Evolutionary conservation across 2,113 vertebrate species (phyloP).

Genomic region (Psilopsiagon aymara): DNA sequence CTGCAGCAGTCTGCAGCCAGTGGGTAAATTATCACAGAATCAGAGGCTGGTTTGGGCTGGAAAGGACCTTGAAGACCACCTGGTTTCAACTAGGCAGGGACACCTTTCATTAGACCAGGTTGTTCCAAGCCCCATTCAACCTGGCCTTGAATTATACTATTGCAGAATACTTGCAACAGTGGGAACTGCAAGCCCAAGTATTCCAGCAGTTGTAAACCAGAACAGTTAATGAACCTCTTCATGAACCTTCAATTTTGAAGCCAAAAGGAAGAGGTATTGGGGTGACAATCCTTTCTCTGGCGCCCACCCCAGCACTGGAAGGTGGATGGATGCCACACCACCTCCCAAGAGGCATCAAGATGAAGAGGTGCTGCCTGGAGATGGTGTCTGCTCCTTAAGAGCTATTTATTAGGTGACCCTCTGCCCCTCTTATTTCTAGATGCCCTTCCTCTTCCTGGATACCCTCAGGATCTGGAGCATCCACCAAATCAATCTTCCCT

Average conservation of each 20-base stretch:
- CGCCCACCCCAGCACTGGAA: not conserved
- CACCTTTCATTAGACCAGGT: not conserved
- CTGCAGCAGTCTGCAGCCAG: not conserved
- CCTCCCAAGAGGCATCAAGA: not conserved
- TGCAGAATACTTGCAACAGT: not conserved
- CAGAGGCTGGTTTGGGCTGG: no score
- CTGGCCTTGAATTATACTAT: not conserved
- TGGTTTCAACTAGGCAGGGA: not conserved
- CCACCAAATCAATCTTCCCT: not conserved
- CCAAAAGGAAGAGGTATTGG: not conserved
- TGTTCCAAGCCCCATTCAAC: not conserved
- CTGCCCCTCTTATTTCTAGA: fast-evolving
- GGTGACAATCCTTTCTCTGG: not conserved
- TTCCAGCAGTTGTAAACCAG: not conserved
- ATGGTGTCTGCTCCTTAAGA: not conserved
- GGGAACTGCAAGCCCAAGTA: not conserved
- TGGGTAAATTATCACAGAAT: not conserved
- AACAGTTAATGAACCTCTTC: no score
- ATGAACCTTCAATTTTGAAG: not conserved
- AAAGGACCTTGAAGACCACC: not conserved
- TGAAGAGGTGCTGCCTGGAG: not conserved
- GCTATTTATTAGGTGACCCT: not conserved
- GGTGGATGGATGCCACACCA: not conserved
- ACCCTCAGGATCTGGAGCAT: not conserved
- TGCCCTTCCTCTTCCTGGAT: not conserved